Percentiles rank a stretch among this genome's conserved stretches.
These are phyloP conservation scores for Lepidonotus clava DNA, from an alignment of 2,888 invertebrate species.

Conservation along the genomic window DNA sequence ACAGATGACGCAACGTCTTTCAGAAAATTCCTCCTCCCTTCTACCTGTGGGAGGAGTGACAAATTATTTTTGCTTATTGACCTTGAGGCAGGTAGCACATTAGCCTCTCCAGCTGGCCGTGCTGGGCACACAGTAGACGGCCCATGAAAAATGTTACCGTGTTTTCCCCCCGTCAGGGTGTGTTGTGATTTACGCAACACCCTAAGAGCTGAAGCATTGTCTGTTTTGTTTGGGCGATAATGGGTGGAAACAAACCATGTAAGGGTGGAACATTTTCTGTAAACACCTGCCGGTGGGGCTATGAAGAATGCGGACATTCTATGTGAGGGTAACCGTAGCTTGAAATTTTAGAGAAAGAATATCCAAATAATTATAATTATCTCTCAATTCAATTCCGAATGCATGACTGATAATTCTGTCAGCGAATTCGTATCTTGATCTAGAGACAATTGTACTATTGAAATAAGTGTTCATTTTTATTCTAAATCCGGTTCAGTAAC, in stretches of 20 bases:
- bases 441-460: no score
- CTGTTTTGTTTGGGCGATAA: slow-evolving; percentile 31
- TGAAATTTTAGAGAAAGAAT: no score
- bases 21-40: background rate
- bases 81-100: background rate
- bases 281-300: slow-evolving; percentile 4
- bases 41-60: background rate
- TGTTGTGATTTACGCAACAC: slow-evolving; percentile 47
- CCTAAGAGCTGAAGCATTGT: background rate
- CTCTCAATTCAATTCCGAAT: no score
- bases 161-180: background rate
- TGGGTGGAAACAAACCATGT: background rate
- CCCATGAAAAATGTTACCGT: background rate
- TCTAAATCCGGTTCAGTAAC: no score
- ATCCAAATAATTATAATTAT: no score
- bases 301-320: no score
- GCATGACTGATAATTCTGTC: no score
- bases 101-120: background rate
- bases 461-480: no score
- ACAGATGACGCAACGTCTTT: slow-evolving; percentile 23
- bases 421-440: no score
- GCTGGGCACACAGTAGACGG: background rate
- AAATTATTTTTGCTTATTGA: background rate
- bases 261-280: slow-evolving; percentile 1
- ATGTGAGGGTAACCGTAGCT: no score